Base-by-base conservation (phyloP, 2,797 vertebrate species). In the Threskiornis aethiopicus region DNA sequence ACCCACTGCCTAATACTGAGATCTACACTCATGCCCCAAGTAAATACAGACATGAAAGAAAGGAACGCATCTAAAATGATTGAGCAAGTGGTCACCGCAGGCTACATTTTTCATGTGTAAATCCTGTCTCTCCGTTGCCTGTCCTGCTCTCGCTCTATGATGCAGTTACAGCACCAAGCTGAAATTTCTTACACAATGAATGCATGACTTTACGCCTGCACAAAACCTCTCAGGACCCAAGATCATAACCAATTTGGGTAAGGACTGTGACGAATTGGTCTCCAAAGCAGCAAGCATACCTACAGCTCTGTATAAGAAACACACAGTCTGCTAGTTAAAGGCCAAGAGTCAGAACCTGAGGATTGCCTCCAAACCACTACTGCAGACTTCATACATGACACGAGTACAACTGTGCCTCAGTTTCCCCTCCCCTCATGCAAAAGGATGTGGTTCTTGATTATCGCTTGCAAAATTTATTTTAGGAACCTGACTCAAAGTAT, bases 361-460 rank as follows among this genome's bases (percentile, higher is more conserved):
- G 44, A n/a, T 8, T 62, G n/a, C 28, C 44, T 46, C 71, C 57
- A 77, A 76, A 44, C 58, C 64, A 35, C 61, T n/a, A 6, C 57
- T 59, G 88, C 57, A 88, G 81, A 21, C 65, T n/a, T 58, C 59
- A 39, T 2, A 25, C 0, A 5, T 29, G 62, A 82, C 59, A 41
- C 1, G 25, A n/a, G 29, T 9, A 42, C 59, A 58, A 16, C 44
- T 1, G 21, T 3, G 22, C 73, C 73, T 71, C 86, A 26, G n/a
- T 49, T 82, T 55, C 44, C 26, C 21, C 41, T 41, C 64, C 31
- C 62, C 46, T 29, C 4, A 1, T 6, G 44, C 61, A 62, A 90
- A 95, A 94, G 83, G 92, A 93, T 88, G 92, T 93, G 85, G 88
- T 46, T 95, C 91, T 84, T 33, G 33, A 75, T 64, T 20, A 61